Conservation (phyloP, 2,888 invertebrate species). For the Pecten maximus region DNA sequence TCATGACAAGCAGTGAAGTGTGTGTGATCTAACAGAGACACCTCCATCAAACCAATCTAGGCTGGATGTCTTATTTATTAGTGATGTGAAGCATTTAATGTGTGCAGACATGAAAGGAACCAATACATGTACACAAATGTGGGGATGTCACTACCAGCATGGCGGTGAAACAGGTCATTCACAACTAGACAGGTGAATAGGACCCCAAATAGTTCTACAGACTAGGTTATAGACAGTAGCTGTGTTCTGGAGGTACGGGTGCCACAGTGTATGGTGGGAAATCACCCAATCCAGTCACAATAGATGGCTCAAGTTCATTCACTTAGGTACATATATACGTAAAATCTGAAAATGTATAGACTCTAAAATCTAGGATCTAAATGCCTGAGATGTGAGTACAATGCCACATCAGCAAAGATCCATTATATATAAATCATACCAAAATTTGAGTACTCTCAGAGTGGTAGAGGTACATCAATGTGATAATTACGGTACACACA, state of each 20-base stretch:
- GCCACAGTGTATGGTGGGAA: too few relatives aligned
- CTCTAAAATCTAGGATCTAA: too few relatives aligned
- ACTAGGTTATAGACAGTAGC: background rate
- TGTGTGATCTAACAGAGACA: conserved; percentile 22
- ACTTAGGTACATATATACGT: too few relatives aligned
- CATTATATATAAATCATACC: too few relatives aligned
- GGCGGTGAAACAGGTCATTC: background rate
- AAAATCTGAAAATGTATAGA: too few relatives aligned
- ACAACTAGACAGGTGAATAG: background rate
- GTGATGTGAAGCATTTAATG: conserved; percentile 6
- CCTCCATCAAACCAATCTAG: background rate
- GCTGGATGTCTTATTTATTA: background rate
- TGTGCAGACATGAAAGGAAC: background rate
- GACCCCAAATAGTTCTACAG: background rate
- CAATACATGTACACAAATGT: background rate
- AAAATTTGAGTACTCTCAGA: background rate
- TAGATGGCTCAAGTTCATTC: too few relatives aligned
- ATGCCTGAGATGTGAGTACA: too few relatives aligned
- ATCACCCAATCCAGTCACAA: too few relatives aligned
- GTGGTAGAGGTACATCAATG: background rate
- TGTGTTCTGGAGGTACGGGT: background rate
- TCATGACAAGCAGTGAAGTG: background rate
- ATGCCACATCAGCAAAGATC: too few relatives aligned
- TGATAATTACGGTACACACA: background rate
- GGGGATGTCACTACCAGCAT: background rate